Evolutionary conservation across 2,888 invertebrate species (phyloP).

Genomic region (Andrena flavipes): DNA sequence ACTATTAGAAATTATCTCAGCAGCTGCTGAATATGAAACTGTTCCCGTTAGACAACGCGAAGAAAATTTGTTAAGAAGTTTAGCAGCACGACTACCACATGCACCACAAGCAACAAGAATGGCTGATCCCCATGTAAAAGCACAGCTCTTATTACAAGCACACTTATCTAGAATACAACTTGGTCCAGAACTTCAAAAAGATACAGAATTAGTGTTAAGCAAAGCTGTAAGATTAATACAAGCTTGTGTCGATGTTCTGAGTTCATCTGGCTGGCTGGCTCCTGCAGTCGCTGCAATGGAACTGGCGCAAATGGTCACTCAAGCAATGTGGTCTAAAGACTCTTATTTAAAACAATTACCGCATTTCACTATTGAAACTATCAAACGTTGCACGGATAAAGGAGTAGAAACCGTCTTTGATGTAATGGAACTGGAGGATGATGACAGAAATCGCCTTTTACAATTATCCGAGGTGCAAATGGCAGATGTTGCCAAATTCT

Average conservation of each 20-base stretch:
- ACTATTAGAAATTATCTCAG: conserved; percentile 98
- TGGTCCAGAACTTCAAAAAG: conserved; percentile 98
- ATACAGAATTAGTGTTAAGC: conserved; percentile 95
- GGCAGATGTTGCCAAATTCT: conserved; percentile 99
- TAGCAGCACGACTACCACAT: conserved; percentile 89
- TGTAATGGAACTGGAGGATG: conserved; percentile 97
- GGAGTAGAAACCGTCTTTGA: conserved; percentile 97
- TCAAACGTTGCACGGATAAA: conserved; percentile 96
- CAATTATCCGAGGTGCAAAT: conserved; percentile 95
- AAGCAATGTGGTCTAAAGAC: conserved; percentile 99
- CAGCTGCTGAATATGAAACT: conserved; percentile 98
- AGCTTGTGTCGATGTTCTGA: conserved; percentile 97
- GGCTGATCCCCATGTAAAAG: conserved; percentile 98
- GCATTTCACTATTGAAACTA: conserved; percentile 95
- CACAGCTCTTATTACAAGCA: conserved; percentile 97
- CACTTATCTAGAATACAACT: conserved; percentile 97
- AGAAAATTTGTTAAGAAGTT: conserved; percentile 92
- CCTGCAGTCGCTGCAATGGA: conserved; percentile 99
- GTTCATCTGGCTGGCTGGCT: conserved; percentile 98
- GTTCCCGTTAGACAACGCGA: conserved; percentile 98
- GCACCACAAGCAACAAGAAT: conserved; percentile 81
- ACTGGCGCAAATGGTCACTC: conserved; percentile 99
- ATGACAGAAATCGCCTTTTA: conserved; percentile 91
- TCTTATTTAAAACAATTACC: conserved; percentile 98
- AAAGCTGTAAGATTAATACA: conserved; percentile 95